Conservation (phyloP, 1,140 invertebrate species). For the Aphelenchoides fujianensis region DNA sequence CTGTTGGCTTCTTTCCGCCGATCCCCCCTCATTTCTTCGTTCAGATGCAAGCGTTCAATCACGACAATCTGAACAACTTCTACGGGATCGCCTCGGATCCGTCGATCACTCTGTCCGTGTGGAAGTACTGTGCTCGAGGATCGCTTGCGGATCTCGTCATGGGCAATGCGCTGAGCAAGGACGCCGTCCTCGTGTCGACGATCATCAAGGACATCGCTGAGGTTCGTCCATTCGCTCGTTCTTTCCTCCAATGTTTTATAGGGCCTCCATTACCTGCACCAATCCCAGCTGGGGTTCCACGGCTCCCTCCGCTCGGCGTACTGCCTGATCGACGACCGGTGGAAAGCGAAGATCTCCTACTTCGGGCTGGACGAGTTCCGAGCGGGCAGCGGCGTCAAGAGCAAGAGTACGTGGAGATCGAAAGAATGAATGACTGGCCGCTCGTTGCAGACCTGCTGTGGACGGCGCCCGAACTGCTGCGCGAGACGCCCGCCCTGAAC, state of each 20-base stretch:
- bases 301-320: slow-evolving; percentile 34
- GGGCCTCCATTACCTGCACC: slow-evolving; percentile 36
- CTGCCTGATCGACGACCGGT: slow-evolving; percentile 47
- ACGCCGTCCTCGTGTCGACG: slow-evolving; percentile 55
- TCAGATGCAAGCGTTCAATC: slow-evolving; percentile 34
- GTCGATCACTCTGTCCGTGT: slow-evolving; percentile 21
- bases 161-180: slow-evolving; percentile 43
- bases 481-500: slow-evolving; percentile 2
- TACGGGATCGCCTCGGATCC: slow-evolving; percentile 25
- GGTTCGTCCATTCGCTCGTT: neutral
- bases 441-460: slow-evolving; percentile 40
- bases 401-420: too few relatives aligned
- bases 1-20: too few relatives aligned
- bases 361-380: slow-evolving; percentile 35
- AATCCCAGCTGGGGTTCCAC: slow-evolving; percentile 26
- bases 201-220: slow-evolving; percentile 49
- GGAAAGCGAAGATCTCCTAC: slow-evolving; percentile 48
- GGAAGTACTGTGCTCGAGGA: slow-evolving; percentile 32
- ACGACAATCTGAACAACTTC: slow-evolving; percentile 40
- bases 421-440: too few relatives aligned
- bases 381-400: neutral
- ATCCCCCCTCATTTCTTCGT: too few relatives aligned
- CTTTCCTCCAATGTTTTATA: slow-evolving; percentile 34
- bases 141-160: slow-evolving; percentile 41
- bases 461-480: slow-evolving; percentile 40